Percentiles rank a stretch among this genome's conserved stretches.
These are phyloP conservation scores for Poeciliopsis gracilis DNA, from an alignment of 2,797 vertebrate genomes.

Conservation along the genomic window DNA sequence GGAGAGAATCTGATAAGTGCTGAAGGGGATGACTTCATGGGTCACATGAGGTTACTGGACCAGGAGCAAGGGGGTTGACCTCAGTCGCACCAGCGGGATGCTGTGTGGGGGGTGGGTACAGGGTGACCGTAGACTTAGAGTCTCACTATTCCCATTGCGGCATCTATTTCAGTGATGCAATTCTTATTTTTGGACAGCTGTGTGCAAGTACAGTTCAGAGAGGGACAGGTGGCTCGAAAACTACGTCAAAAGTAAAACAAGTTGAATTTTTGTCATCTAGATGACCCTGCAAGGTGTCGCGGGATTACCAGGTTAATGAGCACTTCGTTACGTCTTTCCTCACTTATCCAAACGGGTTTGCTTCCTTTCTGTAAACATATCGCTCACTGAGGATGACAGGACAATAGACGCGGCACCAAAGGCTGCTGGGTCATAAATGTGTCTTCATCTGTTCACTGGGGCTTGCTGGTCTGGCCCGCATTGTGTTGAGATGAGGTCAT, in stretches of 20 bases:
- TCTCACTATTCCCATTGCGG: slow-evolving; percentile 21
- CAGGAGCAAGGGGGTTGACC: slow-evolving; percentile 68
- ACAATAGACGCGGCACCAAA: slow-evolving; percentile 69
- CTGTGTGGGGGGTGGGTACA: slow-evolving; percentile 44
- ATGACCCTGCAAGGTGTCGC: slow-evolving; percentile 19
- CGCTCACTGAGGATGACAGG: slow-evolving; percentile 72
- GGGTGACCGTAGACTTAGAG: slow-evolving; percentile 37
- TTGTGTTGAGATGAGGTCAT: slow-evolving; percentile 79
- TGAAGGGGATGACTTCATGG: slow-evolving; percentile 72
- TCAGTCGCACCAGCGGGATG: slow-evolving; percentile 59
- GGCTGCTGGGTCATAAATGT: slow-evolving; percentile 75
- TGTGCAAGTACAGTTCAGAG: slow-evolving; percentile 42
- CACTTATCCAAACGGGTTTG: slow-evolving; percentile 70
- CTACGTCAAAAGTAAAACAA: neutral
- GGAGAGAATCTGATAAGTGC: slow-evolving; percentile 61
- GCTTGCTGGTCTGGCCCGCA: slow-evolving; percentile 63
- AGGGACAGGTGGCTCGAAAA: slow-evolving; percentile 19
- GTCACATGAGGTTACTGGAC: slow-evolving; percentile 73
- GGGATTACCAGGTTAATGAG: slow-evolving; percentile 53
- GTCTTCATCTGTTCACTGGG: slow-evolving; percentile 68
- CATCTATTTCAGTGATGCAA: slow-evolving; percentile 43
- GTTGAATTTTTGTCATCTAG: slow-evolving; percentile 15
- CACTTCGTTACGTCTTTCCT: slow-evolving; percentile 60
- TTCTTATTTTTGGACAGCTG: slow-evolving; percentile 60
- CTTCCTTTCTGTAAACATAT: slow-evolving; percentile 67